Evolutionary conservation across 1,140 invertebrate genomes (phyloP).

Genomic region (Bilobella aurantiaca): DNA sequence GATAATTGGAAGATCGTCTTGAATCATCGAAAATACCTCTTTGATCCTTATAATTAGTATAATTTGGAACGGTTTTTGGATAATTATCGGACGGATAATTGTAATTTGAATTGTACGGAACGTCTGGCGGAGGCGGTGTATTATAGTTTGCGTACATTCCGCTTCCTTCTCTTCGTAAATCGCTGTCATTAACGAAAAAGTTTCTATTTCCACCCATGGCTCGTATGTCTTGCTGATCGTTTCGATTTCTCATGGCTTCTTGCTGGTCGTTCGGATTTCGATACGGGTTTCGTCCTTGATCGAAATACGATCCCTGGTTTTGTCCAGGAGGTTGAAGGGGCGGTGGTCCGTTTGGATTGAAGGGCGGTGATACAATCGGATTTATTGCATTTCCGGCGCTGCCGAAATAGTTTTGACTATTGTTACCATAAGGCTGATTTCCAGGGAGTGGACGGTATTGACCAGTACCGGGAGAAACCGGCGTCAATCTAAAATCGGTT

Average conservation of each 20-base stretch:
- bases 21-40: neutral
- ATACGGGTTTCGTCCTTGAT: neutral
- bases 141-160: neutral
- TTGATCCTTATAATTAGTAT: neutral
- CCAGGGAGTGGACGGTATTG: neutral
- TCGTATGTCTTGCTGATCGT: neutral
- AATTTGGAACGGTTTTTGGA: neutral
- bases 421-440: neutral
- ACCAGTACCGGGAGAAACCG: neutral
- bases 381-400: neutral
- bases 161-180: neutral
- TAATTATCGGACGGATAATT: neutral
- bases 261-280: neutral
- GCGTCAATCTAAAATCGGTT: neutral
- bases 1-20: neutral
- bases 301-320: too few relatives aligned
- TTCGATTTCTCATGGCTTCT: neutral
- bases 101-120: neutral
- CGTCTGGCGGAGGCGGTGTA: neutral
- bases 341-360: too few relatives aligned
- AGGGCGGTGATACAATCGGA: neutral
- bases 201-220: too few relatives aligned
- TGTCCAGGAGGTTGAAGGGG: too few relatives aligned
- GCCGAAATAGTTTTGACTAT: neutral
- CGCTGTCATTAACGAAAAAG: too few relatives aligned